phyloP scores from a whole-genome alignment of 2,113 vertebrate genomes.

The Bettongia penicillata region DNA sequence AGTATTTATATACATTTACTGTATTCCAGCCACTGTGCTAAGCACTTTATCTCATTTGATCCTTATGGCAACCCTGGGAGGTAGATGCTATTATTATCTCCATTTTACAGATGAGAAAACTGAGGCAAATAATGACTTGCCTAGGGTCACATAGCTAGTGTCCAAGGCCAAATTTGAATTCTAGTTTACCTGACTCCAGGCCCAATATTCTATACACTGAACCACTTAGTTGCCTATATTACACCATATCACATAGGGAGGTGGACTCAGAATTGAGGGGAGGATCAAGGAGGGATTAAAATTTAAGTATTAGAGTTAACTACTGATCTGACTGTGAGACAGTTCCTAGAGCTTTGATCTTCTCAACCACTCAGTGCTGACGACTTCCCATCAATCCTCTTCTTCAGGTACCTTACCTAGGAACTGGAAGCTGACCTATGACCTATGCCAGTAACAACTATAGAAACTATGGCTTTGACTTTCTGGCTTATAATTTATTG shows the following conservation, averaged over 20 bases:
- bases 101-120: neutral
- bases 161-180: neutral
- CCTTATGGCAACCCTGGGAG: neutral
- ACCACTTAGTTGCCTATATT: no score
- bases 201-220: no score
- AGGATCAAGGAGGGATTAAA: neutral
- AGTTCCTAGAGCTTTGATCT: neutral
- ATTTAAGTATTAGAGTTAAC: neutral
- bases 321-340: neutral
- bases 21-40: neutral
- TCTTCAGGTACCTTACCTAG: neutral
- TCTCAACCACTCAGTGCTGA: neutral
- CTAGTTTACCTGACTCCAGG: neutral
- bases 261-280: neutral
- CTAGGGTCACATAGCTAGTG: neutral
- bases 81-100: neutral
- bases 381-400: neutral
- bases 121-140: neutral
- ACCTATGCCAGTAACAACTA: neutral
- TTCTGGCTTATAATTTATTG: conserved; percentile 4
- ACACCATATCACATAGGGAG: no score
- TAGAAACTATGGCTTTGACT: neutral
- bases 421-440: neutral
- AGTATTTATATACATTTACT: conserved; percentile 39
- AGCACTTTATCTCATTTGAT: neutral